Evolutionary conservation across 1,140 invertebrate genomes (phyloP), one percentile per base, ranked within the genome.

Genomic region (Anastrepha ludens): DNA sequence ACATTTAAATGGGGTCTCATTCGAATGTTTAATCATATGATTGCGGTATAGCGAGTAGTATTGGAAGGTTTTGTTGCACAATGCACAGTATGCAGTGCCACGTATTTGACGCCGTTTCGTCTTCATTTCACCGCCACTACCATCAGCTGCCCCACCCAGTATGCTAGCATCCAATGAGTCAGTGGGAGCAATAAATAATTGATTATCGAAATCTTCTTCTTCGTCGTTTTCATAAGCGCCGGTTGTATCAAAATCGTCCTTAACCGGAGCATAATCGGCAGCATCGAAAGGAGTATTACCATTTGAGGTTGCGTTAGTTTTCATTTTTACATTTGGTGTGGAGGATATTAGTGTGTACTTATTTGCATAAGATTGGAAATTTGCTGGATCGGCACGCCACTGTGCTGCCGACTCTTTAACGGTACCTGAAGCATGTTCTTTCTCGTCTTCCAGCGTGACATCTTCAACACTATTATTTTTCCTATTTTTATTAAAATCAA

Each of bases 1-100:
- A 89, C 94, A 94, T 8, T 93, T 88, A 89, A 93, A 94, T 7
- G 93, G 94, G 88, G 94, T 93, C 88, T 93, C 90, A 7, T 94
- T 94, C 6, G 93, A 93, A 87, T 89, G 88, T 65, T 88, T 88
- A 5, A 88, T 87, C 88, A 88, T 88, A 55, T 88, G 88, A 88
- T 88, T 88, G 8, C 88, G 86, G 87, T 88, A 88, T 11, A 88
- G 55, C 1, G 88, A 88, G 50, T 87, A 87, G 60, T 88, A 88
- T 86, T 88, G 88, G 39, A 88, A 88, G 29, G 88, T 88, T 50
- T 86, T 87, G 5, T 88, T 85, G 60, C 88, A 88, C 6, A 88
- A 15, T 44, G 81, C 81, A 78, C 88, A 88, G 70, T 74, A 86
- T 15, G 85, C 87, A 44, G 50, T 86, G 9, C 88, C 88, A 17